Evolutionary conservation across 2,797 vertebrate genomes (phyloP).

Genomic region (Liparis tanakae): DNA sequence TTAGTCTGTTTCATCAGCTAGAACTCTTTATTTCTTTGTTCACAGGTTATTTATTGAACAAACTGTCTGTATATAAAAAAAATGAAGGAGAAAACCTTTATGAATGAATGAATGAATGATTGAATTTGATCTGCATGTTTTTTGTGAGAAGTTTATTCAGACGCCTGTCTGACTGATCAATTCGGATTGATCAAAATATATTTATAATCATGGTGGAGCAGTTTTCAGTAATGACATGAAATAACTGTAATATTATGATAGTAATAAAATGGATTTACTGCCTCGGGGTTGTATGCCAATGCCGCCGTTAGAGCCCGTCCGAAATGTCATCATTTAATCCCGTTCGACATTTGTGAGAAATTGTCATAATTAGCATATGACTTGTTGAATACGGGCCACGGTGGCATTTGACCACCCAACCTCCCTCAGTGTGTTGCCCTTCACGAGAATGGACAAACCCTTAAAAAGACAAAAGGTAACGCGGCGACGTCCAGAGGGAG

Average conservation of each 20-base stretch:
- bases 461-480: not conserved
- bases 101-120: not conserved
- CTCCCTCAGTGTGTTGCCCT: not conserved
- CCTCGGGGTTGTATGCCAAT: not conserved
- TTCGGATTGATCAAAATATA: not conserved
- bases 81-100: not conserved
- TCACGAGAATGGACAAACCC: not conserved
- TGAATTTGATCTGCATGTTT: not conserved
- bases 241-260: not conserved
- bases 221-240: slow-evolving; percentile 12
- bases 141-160: not conserved
- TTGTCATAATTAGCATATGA: not conserved
- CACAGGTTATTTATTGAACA: slow-evolving; percentile 21
- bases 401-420: not conserved
- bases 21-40: not conserved
- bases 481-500: not conserved
- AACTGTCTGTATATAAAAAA: not conserved
- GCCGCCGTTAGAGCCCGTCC: not conserved
- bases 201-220: not conserved
- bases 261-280: not conserved
- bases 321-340: not conserved
- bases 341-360: not conserved
- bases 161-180: not conserved
- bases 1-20: not conserved
- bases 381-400: not conserved